Evolutionary conservation across 2,888 invertebrate species (phyloP).

Genomic region (Sympetrum striolatum): DNA sequence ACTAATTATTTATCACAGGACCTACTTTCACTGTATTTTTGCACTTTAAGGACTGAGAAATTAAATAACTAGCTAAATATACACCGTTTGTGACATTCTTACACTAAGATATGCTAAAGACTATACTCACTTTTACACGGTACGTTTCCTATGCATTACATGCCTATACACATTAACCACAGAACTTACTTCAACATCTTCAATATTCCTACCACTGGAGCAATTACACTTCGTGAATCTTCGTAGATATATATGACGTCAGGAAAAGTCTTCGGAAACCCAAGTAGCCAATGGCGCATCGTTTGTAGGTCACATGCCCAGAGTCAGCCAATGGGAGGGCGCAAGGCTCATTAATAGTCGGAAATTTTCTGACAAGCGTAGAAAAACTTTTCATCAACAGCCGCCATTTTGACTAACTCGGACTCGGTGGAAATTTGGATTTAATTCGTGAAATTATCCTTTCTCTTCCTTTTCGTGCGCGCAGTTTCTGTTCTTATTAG

Average conservation of each 20-base stretch:
- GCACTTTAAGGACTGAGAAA: background rate
- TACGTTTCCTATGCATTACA: background rate
- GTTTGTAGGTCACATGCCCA: conserved; percentile 60
- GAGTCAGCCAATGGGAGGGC: conserved; percentile 58
- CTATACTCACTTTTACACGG: background rate
- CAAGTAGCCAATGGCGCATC: conserved; percentile 57
- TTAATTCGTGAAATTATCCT: conserved; percentile 74
- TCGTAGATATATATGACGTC: conserved; percentile 47
- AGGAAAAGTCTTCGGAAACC: conserved; percentile 43
- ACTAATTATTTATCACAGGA: background rate
- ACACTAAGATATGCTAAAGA: background rate
- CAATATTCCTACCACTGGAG: conserved; percentile 46
- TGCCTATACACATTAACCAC: background rate
- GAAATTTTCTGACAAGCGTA: conserved; percentile 89
- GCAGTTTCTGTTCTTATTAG: conserved; percentile 56
- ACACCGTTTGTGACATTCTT: background rate
- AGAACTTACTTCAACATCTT: conserved; percentile 13
- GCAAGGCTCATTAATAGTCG: conserved; percentile 61
- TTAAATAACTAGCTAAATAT: background rate
- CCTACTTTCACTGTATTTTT: background rate
- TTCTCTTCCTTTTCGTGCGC: conserved; percentile 54
- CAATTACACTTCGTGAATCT: conserved; percentile 50
- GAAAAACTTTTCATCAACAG: conserved; percentile 94
- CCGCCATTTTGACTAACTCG: conserved; percentile 91
- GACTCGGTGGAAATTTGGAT: conserved; percentile 78